Evolutionary conservation across 2,888 invertebrate species (phyloP).

Genomic region (Athetis lepigone): DNA sequence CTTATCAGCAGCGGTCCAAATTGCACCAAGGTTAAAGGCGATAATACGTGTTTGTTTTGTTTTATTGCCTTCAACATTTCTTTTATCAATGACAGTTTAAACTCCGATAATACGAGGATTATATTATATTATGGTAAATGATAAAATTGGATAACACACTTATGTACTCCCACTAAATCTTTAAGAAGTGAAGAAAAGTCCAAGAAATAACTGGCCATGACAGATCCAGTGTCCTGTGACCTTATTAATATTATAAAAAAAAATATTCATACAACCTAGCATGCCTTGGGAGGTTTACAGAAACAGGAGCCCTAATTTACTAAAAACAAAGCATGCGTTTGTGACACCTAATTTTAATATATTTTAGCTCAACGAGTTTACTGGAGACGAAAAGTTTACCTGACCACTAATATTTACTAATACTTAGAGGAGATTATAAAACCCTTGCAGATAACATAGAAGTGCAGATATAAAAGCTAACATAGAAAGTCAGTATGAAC

Average conservation of each 20-base stretch:
- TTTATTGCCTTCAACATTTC: slow-evolving; percentile 11
- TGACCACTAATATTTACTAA: slow-evolving; percentile 8
- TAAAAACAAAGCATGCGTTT: background rate
- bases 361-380: background rate
- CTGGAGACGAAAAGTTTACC: background rate
- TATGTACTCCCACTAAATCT: too few species aligned
- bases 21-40: slow-evolving; percentile 21
- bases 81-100: slow-evolving; percentile 37
- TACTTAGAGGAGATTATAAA: background rate
- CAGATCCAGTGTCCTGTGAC: too few species aligned
- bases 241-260: background rate
- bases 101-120: slow-evolving; percentile 8
- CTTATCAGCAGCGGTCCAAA: slow-evolving; percentile 7
- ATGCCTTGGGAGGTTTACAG: background rate
- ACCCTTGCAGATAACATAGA: too few species aligned
- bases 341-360: background rate
- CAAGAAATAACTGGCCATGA: background rate
- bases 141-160: slow-evolving; percentile 14
- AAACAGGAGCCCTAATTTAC: background rate
- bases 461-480: slow-evolving; percentile 29
- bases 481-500: slow-evolving; percentile 34
- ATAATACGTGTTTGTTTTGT: slow-evolving; percentile 28
- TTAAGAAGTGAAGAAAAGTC: background rate
- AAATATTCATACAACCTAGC: background rate
- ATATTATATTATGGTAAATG: background rate